Evolutionary conservation across 64 coral and sea anemone genomes (phyloP).

Genomic region (Stichodactyla helianthus): DNA sequence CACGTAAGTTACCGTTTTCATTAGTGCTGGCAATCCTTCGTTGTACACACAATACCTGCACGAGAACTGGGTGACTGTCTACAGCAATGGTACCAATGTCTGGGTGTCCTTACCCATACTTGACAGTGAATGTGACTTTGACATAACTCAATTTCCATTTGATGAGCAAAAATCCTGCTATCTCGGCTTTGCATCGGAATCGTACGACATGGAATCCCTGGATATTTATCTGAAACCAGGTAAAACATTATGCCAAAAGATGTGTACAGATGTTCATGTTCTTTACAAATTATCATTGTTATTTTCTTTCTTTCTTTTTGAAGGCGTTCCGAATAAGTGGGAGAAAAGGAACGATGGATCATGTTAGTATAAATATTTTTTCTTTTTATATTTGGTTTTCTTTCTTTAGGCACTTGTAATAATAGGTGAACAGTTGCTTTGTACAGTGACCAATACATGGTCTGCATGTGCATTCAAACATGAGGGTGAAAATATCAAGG

Average conservation of each 20-base stretch:
- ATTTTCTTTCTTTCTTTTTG: too few species aligned
- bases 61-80: conserved; percentile 12
- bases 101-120: conserved; percentile 49
- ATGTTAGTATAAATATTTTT: too few species aligned
- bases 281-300: too few species aligned
- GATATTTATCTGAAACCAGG: conserved; percentile 1
- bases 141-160: conserved; percentile 45
- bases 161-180: conserved; percentile 37
- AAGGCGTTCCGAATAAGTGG: too few species aligned
- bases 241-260: background rate
- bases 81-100: conserved; percentile 39
- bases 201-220: conserved; percentile 29
- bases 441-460: too few species aligned
- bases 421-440: too few species aligned
- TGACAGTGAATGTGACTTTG: conserved; percentile 36
- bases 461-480: too few species aligned
- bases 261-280: too few species aligned
- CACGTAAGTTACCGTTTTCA: background rate
- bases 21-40: background rate
- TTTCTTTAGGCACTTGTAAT: too few species aligned
- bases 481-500: too few species aligned
- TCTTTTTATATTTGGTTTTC: too few species aligned
- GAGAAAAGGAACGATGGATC: too few species aligned
- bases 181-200: conserved; percentile 39
- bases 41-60: background rate